Conservation (phyloP, 2,888 invertebrate genomes). For the Nesidiocoris tenuis region DNA sequence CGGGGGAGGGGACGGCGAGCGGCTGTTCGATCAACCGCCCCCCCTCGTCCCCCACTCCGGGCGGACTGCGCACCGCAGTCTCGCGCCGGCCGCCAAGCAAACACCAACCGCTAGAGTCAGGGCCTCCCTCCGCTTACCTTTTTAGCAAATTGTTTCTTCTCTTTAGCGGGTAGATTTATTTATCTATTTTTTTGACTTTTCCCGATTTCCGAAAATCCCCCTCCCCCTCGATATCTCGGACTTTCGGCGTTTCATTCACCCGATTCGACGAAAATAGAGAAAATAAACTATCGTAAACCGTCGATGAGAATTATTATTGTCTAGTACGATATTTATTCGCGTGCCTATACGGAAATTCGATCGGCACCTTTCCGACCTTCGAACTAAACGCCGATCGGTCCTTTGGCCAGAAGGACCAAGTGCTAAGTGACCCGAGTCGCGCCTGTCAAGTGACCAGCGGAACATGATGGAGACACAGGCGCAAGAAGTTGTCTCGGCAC, state of each 20-base stretch:
- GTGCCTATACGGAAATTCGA: too few relatives aligned
- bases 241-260: not conserved
- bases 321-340: too few relatives aligned
- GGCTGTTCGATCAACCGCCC: not conserved
- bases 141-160: slow-evolving; percentile 46
- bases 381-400: not conserved
- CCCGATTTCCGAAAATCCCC: slow-evolving; percentile 22
- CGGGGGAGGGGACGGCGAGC: not conserved
- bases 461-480: slow-evolving; percentile 69
- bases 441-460: not conserved
- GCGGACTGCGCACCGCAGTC: slow-evolving; percentile 44
- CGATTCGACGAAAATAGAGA: not conserved
- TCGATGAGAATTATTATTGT: too few relatives aligned
- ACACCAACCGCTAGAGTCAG: slow-evolving; percentile 34
- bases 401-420: slow-evolving; percentile 30
- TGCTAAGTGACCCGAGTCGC: slow-evolving; percentile 14
- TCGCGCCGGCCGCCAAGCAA: slow-evolving; percentile 47
- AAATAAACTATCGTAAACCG: too few relatives aligned
- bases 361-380: too few relatives aligned
- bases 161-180: slow-evolving; percentile 50
- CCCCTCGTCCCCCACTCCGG: slow-evolving; percentile 42
- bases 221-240: not conserved
- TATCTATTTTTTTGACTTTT: slow-evolving; percentile 39
- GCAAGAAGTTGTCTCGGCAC: slow-evolving; percentile 74
- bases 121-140: slow-evolving; percentile 42